Evolutionary conservation across 64 coral and sea anemone species (phyloP).

Genomic region (Pachyseris speciosa): DNA sequence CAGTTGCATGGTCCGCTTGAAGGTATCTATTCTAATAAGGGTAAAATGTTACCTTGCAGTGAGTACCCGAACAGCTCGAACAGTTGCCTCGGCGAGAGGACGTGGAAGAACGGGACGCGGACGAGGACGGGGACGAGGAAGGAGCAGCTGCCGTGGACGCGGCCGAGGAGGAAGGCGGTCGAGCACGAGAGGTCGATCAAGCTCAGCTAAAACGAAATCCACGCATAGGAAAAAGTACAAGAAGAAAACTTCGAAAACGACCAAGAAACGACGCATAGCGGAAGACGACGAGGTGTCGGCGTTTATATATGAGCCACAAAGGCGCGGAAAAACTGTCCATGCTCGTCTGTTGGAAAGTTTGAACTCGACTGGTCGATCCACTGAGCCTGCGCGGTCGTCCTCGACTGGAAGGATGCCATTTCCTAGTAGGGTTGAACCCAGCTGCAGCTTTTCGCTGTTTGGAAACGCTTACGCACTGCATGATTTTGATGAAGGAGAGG

Average conservation of each 20-base stretch:
- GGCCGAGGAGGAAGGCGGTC: slow-evolving; percentile 42
- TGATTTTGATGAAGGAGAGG: slow-evolving; percentile 24
- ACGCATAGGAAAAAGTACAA: neutral
- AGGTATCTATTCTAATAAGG: no score
- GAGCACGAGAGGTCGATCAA: slow-evolving; percentile 32
- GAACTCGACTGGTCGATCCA: slow-evolving; percentile 36
- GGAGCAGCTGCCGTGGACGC: neutral
- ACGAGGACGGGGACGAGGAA: slow-evolving; percentile 20
- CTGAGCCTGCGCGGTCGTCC: slow-evolving; percentile 42
- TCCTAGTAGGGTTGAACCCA: slow-evolving; percentile 72
- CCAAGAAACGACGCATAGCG: slow-evolving; percentile 5
- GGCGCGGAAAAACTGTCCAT: slow-evolving; percentile 65
- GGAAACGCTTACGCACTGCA: slow-evolving; percentile 69
- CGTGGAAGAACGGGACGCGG: slow-evolving; percentile 4
- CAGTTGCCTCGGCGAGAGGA: slow-evolving; percentile 65
- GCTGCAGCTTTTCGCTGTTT: slow-evolving; percentile 74
- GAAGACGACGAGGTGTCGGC: slow-evolving; percentile 23
- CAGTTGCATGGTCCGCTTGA: no score
- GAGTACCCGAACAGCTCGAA: slow-evolving; percentile 42
- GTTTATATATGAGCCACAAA: slow-evolving; percentile 21
- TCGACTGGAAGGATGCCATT: slow-evolving; percentile 64
- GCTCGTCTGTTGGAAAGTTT: slow-evolving; percentile 63
- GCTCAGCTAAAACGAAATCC: slow-evolving; percentile 44
- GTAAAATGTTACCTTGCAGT: neutral
- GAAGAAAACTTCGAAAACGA: slow-evolving; percentile 21